Conservation (phyloP, 1,140 invertebrate species). For the Glomeris maerens region DNA sequence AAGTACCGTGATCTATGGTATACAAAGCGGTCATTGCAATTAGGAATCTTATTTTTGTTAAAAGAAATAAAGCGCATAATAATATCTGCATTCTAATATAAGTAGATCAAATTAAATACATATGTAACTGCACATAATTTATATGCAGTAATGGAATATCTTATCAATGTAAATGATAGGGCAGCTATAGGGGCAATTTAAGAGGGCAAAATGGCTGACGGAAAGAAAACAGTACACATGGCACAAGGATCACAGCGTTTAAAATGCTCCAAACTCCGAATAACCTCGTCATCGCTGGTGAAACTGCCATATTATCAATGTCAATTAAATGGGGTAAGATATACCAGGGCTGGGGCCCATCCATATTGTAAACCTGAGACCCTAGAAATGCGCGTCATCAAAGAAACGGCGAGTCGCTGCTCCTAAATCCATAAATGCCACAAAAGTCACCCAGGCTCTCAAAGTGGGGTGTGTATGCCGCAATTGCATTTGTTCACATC, state of each 20-base stretch:
- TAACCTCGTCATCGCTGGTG: background rate
- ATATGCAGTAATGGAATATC: too few relatives aligned
- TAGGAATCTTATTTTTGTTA: too few relatives aligned
- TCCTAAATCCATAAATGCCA: constrained; percentile 61
- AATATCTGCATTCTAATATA: too few relatives aligned
- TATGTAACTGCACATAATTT: too few relatives aligned
- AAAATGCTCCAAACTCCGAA: background rate
- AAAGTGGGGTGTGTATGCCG: constrained; percentile 47
- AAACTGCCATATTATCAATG: background rate
- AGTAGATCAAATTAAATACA: too few relatives aligned
- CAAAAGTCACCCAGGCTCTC: constrained; percentile 59
- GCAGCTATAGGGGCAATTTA: too few relatives aligned
- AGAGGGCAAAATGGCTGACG: too few relatives aligned
- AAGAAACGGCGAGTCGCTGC: constrained; percentile 55
- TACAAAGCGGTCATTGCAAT: too few relatives aligned
- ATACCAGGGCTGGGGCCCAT: too few relatives aligned
- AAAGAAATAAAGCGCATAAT: too few relatives aligned
- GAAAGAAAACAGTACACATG: background rate
- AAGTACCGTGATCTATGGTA: too few relatives aligned
- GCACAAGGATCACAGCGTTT: background rate
- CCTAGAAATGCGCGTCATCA: constrained; percentile 52
- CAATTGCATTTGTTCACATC: constrained; percentile 7
- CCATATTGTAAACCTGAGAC: constrained; percentile 25
- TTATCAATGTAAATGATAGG: too few relatives aligned
- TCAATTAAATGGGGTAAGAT: background rate